Base-by-base conservation (phyloP, 2,888 invertebrate genomes). In the Chrysolina oricalcia region DNA sequence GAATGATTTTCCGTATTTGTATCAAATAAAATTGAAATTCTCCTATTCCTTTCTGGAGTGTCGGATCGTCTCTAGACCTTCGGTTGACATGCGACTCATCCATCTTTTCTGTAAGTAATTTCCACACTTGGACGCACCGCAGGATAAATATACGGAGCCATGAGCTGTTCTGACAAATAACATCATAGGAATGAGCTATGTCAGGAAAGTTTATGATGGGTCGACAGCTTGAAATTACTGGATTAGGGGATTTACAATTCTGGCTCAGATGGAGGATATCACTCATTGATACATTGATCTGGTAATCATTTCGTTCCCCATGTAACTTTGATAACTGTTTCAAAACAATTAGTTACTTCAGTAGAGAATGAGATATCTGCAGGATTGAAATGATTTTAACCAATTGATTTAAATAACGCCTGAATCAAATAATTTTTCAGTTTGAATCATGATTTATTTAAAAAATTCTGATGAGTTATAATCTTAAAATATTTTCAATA, bases 1-100 rank as follows among this genome's bases (percentile, higher is more conserved):
- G 71, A 71, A 74, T 71, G 65, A 74, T 71, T 71, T 62, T 53
- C 48, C 70, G 70, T 67, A 74, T 74, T 74, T 71, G 70, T 74
- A 71, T 71, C 62, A 74, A 74, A 74, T 74, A 74, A 74, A 74
- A 74, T 74, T 74, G 74, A 74, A 74, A 74, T 74, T 74, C 74
- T 71, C 66, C 43, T 74, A 67, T 70, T 71, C 67, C 74, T 53
- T 71, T 66, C 67, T 71, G 62, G 74, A 74, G 74, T 68, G 70
- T 70, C 74, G 66, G 66, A 66, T 74, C 74, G 74, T 74, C 74
- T 70, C 64, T 66, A 70, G 70, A 70, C 74, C 70, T 74, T 66
- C 50, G 65, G 64, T 74, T 72, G 74, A 69, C 76, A 72, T 46
- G 27, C 62, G 40, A 74, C 63, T 63, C 35, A 74, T 77, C 69